phyloP scores from a whole-genome alignment of 2,113 vertebrate genomes.

The Oplegnathus fasciatus region DNA sequence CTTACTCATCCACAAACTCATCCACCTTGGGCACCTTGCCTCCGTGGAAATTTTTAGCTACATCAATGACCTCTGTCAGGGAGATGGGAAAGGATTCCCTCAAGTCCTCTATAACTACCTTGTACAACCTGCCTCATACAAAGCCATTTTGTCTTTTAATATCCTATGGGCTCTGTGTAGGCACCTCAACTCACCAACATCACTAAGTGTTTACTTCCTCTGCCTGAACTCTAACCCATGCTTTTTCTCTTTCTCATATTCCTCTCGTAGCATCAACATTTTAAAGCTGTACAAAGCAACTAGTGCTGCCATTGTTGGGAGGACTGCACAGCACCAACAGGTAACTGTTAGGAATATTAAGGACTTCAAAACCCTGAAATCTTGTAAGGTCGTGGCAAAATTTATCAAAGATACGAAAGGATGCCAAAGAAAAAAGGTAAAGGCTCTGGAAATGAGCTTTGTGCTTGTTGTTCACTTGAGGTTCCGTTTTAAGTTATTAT shows the following conservation, averaged over 20 bases:
- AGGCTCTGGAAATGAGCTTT: not conserved
- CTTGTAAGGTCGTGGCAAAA: slow-evolving; percentile 2
- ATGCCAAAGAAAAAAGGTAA: not conserved
- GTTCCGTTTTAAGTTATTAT: not conserved
- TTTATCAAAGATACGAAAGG: not conserved
- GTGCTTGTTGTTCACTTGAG: not conserved
- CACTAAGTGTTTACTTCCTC: slow-evolving; percentile 6
- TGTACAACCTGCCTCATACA: not conserved
- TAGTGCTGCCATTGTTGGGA: not conserved
- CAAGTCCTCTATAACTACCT: slow-evolving; percentile 6
- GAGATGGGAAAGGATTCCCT: not conserved
- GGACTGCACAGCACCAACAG: not conserved
- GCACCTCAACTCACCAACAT: too few species aligned
- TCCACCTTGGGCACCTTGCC: slow-evolving; percentile 2
- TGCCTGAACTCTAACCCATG: slow-evolving; percentile 18
- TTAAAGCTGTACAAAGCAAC: slow-evolving; percentile 1
- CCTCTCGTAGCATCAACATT: not conserved
- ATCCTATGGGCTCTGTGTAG: too few species aligned
- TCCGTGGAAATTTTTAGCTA: slow-evolving; percentile 17
- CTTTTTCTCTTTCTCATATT: slow-evolving; percentile 13
- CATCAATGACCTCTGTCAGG: slow-evolving; percentile 20
- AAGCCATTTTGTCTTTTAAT: slow-evolving; percentile 15
- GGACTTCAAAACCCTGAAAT: not conserved
- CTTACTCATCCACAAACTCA: not conserved
- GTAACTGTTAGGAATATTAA: slow-evolving; percentile 2